A percentile compares a stretch with the other conserved stretches of the same genome.
phyloP scores from a whole-genome alignment of 64 coral and sea anemone species.

The Actinia tenebrosa region DNA sequence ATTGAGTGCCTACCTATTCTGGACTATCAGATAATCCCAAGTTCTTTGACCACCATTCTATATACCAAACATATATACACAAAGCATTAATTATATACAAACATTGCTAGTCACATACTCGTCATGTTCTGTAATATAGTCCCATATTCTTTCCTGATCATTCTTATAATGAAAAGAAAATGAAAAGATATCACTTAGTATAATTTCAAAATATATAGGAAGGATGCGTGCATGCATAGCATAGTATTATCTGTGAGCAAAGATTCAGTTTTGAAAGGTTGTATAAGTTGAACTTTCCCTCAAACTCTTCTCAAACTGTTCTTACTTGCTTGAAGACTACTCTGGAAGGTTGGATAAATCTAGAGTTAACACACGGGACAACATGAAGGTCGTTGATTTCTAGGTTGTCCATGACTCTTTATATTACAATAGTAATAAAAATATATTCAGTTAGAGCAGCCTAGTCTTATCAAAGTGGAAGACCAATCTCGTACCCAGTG shows the following conservation, averaged over 20 bases:
- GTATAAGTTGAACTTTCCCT: no score
- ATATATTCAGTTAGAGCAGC: no score
- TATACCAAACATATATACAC: neutral
- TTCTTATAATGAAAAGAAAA: constrained; percentile 36
- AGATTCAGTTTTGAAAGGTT: no score
- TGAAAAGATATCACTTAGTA: neutral
- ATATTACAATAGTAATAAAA: no score
- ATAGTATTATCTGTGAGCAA: no score
- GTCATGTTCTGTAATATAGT: constrained; percentile 70
- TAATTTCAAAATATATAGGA: no score
- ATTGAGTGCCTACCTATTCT: constrained; percentile 43
- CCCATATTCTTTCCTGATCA: constrained; percentile 53
- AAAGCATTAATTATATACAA: neutral
- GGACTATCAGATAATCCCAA: constrained; percentile 81
- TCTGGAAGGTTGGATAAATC: constrained; percentile 69
- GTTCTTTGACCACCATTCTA: constrained; percentile 65
- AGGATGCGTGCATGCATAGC: no score
- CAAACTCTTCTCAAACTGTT: neutral
- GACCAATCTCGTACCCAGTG: no score
- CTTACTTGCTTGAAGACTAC: constrained; percentile 89
- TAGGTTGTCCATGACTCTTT: constrained; percentile 60
- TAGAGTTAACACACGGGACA: constrained; percentile 73
- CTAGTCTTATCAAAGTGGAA: no score
- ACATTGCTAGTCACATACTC: constrained; percentile 36
- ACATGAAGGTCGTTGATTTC: constrained; percentile 77